A percentile compares a stretch with the other conserved stretches of the same genome.
phyloP scores from a whole-genome alignment of 2,113 vertebrate genomes.

The Morone chrysops region DNA sequence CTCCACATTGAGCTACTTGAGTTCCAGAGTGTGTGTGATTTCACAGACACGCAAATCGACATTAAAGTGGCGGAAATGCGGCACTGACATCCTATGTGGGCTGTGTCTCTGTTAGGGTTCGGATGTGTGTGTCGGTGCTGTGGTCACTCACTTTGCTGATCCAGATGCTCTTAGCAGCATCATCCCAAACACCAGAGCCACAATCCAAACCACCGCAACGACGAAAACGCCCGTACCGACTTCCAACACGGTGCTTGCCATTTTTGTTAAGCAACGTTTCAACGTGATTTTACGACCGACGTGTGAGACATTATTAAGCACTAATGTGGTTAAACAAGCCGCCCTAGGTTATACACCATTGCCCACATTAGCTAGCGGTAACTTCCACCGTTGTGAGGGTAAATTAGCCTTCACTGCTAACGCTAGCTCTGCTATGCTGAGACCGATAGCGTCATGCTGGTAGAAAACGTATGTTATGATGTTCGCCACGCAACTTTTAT shows the following conservation, averaged over 20 bases:
- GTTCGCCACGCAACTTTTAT: background rate
- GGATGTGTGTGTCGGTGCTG: too few species aligned
- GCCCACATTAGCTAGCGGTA: background rate
- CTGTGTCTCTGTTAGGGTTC: background rate
- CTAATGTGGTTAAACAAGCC: too few species aligned
- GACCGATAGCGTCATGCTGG: background rate
- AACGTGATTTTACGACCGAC: background rate
- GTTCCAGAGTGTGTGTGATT: background rate
- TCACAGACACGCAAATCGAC: too few species aligned
- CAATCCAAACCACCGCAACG: conserved; percentile 86
- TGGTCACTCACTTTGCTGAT: conserved; percentile 85
- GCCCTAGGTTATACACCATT: background rate
- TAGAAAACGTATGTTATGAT: background rate
- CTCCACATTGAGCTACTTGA: too few species aligned
- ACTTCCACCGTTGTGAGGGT: background rate
- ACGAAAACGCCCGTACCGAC: conserved; percentile 88
- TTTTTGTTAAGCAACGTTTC: conserved; percentile 37
- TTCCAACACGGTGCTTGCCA: conserved; percentile 82
- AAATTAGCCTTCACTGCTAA: background rate
- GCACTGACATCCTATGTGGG: too few species aligned
- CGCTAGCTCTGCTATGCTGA: background rate
- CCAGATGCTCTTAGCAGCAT: conserved; percentile 75
- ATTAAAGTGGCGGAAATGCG: too few species aligned
- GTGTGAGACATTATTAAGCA: background rate
- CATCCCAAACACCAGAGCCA: conserved; percentile 80